phyloP scores from a whole-genome alignment of 2,797 vertebrate species.

The Todus mexicanus region DNA sequence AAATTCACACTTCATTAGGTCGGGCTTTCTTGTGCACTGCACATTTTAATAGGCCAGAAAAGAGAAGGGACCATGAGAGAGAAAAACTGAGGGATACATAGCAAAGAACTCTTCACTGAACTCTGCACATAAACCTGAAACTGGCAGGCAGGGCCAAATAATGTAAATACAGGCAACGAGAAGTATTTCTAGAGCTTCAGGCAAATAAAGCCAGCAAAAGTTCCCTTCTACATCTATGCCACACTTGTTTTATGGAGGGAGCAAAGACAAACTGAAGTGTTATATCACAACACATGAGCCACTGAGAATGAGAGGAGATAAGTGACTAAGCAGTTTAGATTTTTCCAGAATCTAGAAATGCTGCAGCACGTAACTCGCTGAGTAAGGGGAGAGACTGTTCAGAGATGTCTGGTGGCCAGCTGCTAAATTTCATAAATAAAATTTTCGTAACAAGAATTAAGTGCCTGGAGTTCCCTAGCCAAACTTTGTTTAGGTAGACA shows the following conservation, averaged over 20 bases:
- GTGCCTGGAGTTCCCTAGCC: neutral
- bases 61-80: neutral
- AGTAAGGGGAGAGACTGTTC: neutral
- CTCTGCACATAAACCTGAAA: neutral
- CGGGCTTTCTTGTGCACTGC: neutral
- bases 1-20: neutral
- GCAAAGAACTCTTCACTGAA: neutral
- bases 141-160: neutral
- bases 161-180: neutral
- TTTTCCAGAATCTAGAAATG: neutral
- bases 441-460: neutral
- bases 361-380: neutral
- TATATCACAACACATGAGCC: neutral
- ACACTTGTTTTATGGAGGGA: rapidly evolving
- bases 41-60: neutral
- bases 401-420: neutral
- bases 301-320: neutral
- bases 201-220: neutral
- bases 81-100: neutral
- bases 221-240: neutral
- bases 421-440: no score
- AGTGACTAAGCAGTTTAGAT: neutral
- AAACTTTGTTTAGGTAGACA: neutral
- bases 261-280: neutral
- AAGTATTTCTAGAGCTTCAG: neutral